Percentiles rank a stretch among this genome's conserved stretches.
These are phyloP conservation scores for Pantherophis guttatus DNA, from an alignment of 2,113 vertebrate species.

Conservation along the genomic window DNA sequence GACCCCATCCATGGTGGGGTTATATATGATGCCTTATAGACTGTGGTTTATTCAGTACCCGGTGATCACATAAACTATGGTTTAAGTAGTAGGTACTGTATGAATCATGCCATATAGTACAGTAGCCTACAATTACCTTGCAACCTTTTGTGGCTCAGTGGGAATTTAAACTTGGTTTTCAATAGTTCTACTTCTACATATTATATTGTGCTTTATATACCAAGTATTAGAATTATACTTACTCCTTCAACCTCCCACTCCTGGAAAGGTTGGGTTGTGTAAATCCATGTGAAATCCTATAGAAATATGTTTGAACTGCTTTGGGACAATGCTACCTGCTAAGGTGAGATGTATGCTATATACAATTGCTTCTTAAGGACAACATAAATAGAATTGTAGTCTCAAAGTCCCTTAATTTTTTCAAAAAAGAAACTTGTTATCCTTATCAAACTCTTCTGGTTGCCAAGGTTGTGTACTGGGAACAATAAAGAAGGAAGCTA, in stretches of 20 bases:
- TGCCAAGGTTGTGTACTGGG: background rate
- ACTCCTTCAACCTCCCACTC: background rate
- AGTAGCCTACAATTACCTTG: too few species aligned
- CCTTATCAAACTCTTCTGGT: background rate
- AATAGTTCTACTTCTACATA: background rate
- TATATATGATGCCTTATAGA: background rate
- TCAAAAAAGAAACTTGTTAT: background rate
- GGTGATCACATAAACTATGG: background rate
- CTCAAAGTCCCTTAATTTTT: background rate
- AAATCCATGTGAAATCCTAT: background rate
- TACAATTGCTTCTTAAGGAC: background rate
- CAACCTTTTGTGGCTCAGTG: background rate
- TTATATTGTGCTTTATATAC: background rate
- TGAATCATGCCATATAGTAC: background rate
- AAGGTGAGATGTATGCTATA: background rate
- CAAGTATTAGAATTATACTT: background rate
- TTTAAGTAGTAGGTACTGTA: background rate
- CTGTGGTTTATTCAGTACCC: background rate
- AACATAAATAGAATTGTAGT: background rate
- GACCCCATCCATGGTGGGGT: background rate
- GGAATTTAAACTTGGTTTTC: background rate
- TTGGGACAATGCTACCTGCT: background rate
- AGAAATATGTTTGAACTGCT: rapidly evolving
- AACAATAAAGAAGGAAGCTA: background rate
- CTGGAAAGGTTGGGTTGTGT: background rate